Conservation (phyloP, 2,888 invertebrate species). For the Drosophila silvestris region DNA sequence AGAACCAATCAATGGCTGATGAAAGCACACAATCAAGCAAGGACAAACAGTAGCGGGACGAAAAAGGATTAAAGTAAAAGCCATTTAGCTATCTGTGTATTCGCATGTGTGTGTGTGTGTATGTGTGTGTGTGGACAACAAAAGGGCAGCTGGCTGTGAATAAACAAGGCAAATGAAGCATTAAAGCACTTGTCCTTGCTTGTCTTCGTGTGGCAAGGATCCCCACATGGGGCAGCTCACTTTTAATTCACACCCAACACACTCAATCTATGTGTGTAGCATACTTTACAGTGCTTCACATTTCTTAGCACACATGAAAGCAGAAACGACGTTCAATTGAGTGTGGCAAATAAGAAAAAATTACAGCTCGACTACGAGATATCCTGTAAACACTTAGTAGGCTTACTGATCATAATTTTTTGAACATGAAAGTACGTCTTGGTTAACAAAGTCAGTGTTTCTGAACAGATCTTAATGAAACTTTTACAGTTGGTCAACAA, state of each 20-base stretch:
- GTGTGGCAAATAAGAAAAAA: not conserved
- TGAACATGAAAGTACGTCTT: not conserved
- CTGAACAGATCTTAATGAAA: not conserved
- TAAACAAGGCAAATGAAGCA: conserved; percentile 84
- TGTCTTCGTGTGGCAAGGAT: conserved; percentile 47
- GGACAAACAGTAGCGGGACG: conserved; percentile 44
- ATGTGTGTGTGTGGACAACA: conserved; percentile 63
- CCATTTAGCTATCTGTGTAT: conserved; percentile 59
- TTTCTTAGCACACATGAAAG: conserved; percentile 75
- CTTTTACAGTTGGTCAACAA: conserved; percentile 18
- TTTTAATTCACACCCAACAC: conserved; percentile 59
- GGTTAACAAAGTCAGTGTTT: not conserved
- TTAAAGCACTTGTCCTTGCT: conserved; percentile 79
- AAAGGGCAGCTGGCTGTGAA: conserved; percentile 74
- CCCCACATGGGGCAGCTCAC: conserved; percentile 39
- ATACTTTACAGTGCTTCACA: conserved; percentile 58
- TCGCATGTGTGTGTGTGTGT: not conserved
- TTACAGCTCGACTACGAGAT: not conserved
- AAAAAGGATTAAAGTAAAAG: conserved; percentile 83
- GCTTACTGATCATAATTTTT: not conserved
- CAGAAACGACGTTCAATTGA: conserved; percentile 71
- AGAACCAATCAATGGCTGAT: conserved; percentile 73
- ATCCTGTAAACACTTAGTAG: not conserved
- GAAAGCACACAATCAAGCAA: conserved; percentile 69
- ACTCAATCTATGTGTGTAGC: conserved; percentile 15